Evolutionary conservation across 2,888 invertebrate genomes (phyloP), one percentile per base, ranked within the genome.

Genomic region (Eucriotettix oculatus): DNA sequence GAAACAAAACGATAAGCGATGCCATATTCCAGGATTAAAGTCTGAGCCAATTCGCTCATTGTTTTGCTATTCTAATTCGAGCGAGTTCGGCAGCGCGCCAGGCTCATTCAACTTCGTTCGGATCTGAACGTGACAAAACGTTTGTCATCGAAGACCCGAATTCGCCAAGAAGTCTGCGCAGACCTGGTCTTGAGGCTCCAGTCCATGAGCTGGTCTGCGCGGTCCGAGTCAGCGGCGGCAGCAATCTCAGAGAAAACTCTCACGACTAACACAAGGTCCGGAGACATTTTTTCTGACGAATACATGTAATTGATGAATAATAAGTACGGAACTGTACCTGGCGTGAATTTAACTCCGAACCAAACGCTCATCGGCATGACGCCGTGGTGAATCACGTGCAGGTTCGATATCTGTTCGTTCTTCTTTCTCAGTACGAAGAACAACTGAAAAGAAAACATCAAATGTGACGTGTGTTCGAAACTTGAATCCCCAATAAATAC

Each of bases 311-410:
- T 29, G 29, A 29, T 29, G 29, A 29, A 29, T 29, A 29, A 29
- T 29, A 29, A 29, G 29, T 7, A 7, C 7, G 29, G 29, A 29
- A 29, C 29, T 29, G 29, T 74, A 87, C 88, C 90, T 71, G 94
- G 93, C 41, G 91, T 93, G 78, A 93, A 95, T 77, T 93, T 93
- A 59, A 95, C 93, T 58, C 95, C 96, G 73, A 94, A 92, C 95
- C 96, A 96, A 64, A 95, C 94, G 9, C 92, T 92, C 86, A 94
- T 87, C 52, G 96, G 96, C 95, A 96, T 96, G 70, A 92, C 87
- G 66, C 94, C 94, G 74, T 96, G 96, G 76, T 96, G 96, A 71
- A 95, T 93, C 60, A 96, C 94, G 76, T 96, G 96, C 56, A 96
- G 81, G 10, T 90, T 89, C 62, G 92, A 90, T 67, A 96, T 87